phyloP scores from a whole-genome alignment of 2,113 vertebrate species.

The Stictonetta naevosa region DNA sequence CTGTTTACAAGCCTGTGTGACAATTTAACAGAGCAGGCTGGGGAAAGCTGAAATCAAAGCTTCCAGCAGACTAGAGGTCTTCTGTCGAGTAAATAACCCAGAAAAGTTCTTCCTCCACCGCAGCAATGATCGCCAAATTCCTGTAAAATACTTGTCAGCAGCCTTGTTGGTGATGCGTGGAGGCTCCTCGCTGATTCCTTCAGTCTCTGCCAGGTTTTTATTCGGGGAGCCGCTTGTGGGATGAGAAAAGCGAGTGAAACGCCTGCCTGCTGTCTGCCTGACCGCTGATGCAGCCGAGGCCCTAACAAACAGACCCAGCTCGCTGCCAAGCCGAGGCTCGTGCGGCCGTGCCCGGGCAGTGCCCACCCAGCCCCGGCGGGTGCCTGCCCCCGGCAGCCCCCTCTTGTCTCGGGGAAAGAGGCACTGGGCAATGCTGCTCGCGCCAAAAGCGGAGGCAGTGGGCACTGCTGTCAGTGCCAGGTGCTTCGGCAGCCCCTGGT shows the following conservation, averaged over 20 bases:
- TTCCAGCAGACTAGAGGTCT: neutral
- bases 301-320: neutral
- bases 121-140: rapidly evolving
- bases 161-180: neutral
- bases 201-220: rapidly evolving
- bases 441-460: rapidly evolving
- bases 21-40: constrained; percentile 78
- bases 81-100: neutral
- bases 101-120: neutral
- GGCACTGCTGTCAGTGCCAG: rapidly evolving
- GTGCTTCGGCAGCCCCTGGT: too few species aligned
- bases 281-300: neutral
- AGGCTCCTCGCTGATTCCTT: neutral
- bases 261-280: neutral
- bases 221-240: neutral
- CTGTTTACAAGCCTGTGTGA: constrained; percentile 86
- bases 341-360: too few species aligned
- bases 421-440: rapidly evolving
- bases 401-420: too few species aligned
- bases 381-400: too few species aligned
- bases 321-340: neutral
- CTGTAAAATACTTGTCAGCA: neutral
- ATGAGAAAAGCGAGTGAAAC: neutral
- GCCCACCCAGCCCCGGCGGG: too few species aligned
- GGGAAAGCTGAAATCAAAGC: neutral